Conservation (phyloP, 2,113 vertebrate species). For the Rousettus leschenaultii region DNA sequence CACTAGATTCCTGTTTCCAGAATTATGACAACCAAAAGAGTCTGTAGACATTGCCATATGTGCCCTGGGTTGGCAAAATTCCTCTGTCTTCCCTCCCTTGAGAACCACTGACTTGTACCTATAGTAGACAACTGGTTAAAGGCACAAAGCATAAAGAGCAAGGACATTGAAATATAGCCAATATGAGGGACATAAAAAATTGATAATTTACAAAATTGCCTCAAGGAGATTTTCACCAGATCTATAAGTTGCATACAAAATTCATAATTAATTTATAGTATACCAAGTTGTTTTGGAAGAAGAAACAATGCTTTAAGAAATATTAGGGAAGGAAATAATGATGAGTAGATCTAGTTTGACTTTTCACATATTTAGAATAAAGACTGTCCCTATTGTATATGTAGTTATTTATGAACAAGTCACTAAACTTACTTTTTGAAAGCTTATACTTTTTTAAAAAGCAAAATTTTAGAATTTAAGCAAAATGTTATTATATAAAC, state of each 20-base stretch:
- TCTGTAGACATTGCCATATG: neutral
- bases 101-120: neutral
- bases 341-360: neutral
- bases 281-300: neutral
- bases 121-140: neutral
- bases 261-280: neutral
- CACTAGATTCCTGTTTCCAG: neutral
- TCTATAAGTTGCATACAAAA: neutral
- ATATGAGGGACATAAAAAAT: neutral
- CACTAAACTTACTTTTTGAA: neutral
- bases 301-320: neutral
- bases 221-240: neutral
- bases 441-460: neutral
- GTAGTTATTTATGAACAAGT: neutral
- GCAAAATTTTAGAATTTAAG: slow-evolving; percentile 28
- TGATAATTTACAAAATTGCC: neutral
- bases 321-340: neutral
- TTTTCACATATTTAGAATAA: neutral
- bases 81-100: neutral
- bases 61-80: neutral
- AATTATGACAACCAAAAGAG: neutral
- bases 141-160: neutral
- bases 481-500: neutral
- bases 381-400: neutral
- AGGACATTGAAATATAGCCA: neutral